Evolutionary conservation across 2,797 vertebrate species (phyloP).

Genomic region (Chromis chromis): DNA sequence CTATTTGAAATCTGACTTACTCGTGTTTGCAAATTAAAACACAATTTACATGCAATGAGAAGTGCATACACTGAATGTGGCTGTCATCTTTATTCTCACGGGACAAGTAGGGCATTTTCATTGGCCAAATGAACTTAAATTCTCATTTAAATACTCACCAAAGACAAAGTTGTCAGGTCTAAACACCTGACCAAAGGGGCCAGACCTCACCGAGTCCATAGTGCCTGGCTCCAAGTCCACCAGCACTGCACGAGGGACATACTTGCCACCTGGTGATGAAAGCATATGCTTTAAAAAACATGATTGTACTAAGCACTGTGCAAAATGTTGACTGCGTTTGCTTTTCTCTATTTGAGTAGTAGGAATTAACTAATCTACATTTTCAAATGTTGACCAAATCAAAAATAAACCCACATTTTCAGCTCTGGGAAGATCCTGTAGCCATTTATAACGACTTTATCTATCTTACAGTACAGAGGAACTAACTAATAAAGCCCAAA

Average conservation of each 20-base stretch:
- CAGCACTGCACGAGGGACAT: constrained; percentile 76
- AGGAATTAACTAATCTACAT: background rate
- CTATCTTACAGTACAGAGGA: background rate
- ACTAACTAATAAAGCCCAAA: no score
- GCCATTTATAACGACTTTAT: background rate
- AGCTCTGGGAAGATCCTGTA: background rate
- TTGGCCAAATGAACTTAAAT: no score
- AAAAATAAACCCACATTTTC: background rate
- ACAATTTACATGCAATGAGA: no score
- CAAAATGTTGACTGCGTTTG: background rate
- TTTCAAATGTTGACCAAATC: background rate
- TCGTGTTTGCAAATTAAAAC: background rate
- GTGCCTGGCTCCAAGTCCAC: constrained; percentile 78
- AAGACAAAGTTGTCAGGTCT: constrained; percentile 80
- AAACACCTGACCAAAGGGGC: constrained; percentile 72
- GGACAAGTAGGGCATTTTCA: no score
- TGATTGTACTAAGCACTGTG: background rate
- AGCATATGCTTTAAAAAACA: background rate
- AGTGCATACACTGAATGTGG: background rate
- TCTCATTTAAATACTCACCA: constrained; percentile 53
- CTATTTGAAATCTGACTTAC: background rate
- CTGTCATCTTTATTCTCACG: no score
- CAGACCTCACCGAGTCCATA: constrained; percentile 78
- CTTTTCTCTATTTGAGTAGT: background rate
- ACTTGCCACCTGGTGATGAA: constrained; percentile 69